These are phyloP conservation scores for Sycophila texana DNA, from an alignment of 2,888 invertebrate genomes.

Conservation along the genomic window DNA sequence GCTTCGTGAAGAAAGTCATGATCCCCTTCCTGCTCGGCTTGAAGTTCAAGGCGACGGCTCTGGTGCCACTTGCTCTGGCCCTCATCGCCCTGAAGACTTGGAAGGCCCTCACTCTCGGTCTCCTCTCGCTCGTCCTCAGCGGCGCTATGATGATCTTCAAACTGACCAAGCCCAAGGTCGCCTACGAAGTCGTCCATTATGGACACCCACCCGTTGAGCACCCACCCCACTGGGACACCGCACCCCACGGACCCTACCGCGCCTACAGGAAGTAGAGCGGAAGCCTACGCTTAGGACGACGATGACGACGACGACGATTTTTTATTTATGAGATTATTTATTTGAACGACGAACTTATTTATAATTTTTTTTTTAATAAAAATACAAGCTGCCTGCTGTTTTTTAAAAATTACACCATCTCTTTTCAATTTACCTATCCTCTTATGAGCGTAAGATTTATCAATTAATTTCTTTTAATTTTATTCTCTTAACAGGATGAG, in stretches of 20 bases:
- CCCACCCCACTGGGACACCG: constrained; percentile 74
- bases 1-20: constrained; percentile 89
- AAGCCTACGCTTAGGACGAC: neutral
- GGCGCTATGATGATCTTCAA: constrained; percentile 92
- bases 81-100: constrained; percentile 92
- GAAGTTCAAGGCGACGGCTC: constrained; percentile 90
- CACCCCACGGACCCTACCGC: constrained; percentile 72
- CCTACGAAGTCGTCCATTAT: constrained; percentile 92
- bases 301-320: constrained; percentile 27
- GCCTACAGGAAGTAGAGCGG: constrained; percentile 69
- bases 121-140: constrained; percentile 89
- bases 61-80: constrained; percentile 88
- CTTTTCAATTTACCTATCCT: constrained; percentile 13
- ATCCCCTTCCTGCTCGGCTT: constrained; percentile 90
- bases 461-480: neutral
- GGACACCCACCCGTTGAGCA: constrained; percentile 84
- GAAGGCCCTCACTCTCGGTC: constrained; percentile 91
- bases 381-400: constrained; percentile 22
- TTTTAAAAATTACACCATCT: constrained; percentile 8
- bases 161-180: constrained; percentile 91
- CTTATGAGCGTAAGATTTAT: neutral
- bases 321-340: constrained; percentile 51
- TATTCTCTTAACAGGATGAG: no score
- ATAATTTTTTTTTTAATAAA: constrained; percentile 22
- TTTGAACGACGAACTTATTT: constrained; percentile 42